These are phyloP conservation scores for Oscheius sp. DNA, from an alignment of 2,888 invertebrate genomes.

Conservation along the genomic window DNA sequence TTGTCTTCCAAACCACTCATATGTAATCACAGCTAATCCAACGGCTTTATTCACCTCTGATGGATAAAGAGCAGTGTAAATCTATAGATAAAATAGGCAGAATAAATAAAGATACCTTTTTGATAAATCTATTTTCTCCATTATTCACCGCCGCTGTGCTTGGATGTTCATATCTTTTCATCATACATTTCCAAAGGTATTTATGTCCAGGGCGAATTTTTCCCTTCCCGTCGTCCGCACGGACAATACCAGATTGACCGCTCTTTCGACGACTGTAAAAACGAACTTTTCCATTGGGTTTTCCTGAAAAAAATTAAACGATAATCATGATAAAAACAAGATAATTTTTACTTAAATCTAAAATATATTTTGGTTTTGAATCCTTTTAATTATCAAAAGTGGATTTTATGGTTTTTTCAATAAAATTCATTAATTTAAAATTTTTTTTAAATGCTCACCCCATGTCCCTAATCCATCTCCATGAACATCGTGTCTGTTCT, in stretches of 20 bases:
- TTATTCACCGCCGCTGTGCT: conserved; percentile 1
- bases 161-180: conserved; percentile 36
- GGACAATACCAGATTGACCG: conserved; percentile 22
- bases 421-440: neutral
- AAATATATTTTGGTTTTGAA: too few relatives aligned
- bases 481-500: conserved; percentile 18
- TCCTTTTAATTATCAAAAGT: too few relatives aligned
- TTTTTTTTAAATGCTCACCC: conserved; percentile 35
- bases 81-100: conserved; percentile 26
- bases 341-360: too few relatives aligned
- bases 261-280: conserved; percentile 33
- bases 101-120: conserved; percentile 29
- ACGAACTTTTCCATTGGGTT: conserved; percentile 41
- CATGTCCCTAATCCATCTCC: conserved; percentile 41
- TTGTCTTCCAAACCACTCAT: conserved; percentile 44
- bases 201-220: neutral
- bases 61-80: conserved; percentile 38
- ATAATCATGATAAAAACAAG: neutral
- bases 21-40: conserved; percentile 39
- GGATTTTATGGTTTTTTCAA: too few relatives aligned
- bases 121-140: conserved; percentile 30
- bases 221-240: conserved; percentile 44
- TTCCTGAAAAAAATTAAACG: too few relatives aligned
- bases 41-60: conserved; percentile 17
- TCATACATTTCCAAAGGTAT: conserved; percentile 31